Percentiles rank a stretch among this genome's conserved stretches.
Evolutionary conservation across 1,140 invertebrate genomes (phyloP).

Genomic region (Pygmarrhopalites habei): DNA sequence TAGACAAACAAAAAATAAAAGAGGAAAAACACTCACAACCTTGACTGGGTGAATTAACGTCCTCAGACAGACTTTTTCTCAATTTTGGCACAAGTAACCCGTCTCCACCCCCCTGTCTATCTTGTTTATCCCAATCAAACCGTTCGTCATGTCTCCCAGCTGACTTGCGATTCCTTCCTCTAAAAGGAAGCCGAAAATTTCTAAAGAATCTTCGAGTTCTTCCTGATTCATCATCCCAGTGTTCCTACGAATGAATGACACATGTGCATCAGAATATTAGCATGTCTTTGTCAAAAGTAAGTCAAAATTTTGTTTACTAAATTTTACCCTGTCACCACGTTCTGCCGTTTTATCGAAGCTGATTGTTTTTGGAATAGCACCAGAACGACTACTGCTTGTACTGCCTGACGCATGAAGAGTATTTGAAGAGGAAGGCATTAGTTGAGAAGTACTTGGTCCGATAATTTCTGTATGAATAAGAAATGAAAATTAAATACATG

Average conservation of each 20-base stretch:
- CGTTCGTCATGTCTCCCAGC: constrained; percentile 43
- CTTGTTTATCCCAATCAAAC: constrained; percentile 29
- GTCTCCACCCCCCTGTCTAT: constrained; percentile 5
- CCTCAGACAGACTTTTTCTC: constrained; percentile 50
- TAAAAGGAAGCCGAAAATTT: constrained; percentile 60
- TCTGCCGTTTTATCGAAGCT: constrained; percentile 85
- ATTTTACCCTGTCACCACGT: constrained; percentile 59
- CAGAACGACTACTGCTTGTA: constrained; percentile 43
- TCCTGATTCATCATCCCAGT: constrained; percentile 52
- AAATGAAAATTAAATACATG: too few relatives aligned
- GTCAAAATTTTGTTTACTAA: constrained; percentile 24
- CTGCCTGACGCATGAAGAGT: constrained; percentile 15
- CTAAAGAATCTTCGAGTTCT: constrained; percentile 59
- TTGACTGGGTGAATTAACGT: constrained; percentile 37
- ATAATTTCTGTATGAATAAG: background rate
- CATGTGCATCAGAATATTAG: too few relatives aligned
- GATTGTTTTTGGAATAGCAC: constrained; percentile 80
- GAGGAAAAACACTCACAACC: too few relatives aligned
- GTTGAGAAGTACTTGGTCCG: constrained; percentile 2
- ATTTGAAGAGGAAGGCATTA: background rate
- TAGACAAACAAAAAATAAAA: too few relatives aligned
- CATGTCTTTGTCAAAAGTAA: too few relatives aligned
- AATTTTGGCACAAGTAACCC: constrained; percentile 41
- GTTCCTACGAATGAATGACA: constrained; percentile 41
- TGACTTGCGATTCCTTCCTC: constrained; percentile 54